Conservation (phyloP, 2,113 vertebrate species). For the Tragelaphus scriptus region DNA sequence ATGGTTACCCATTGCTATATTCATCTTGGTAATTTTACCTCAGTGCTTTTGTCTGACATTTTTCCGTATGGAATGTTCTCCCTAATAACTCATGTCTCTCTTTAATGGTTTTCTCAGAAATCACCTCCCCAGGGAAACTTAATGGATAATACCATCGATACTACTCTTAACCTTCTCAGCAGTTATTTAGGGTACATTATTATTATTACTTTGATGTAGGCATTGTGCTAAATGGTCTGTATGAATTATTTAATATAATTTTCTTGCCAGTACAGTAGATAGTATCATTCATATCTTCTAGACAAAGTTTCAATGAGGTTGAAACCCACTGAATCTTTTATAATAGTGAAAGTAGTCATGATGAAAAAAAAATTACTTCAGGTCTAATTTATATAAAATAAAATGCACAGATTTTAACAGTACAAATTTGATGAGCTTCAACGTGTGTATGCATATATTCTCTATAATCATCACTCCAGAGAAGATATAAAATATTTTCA, state of each 20-base stretch:
- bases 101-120: constrained; percentile 27
- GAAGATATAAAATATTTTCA: neutral
- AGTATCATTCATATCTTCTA: constrained; percentile 12
- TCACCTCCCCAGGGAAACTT: constrained; percentile 1
- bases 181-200: constrained; percentile 4
- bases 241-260: constrained; percentile 53
- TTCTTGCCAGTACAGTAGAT: neutral
- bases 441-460: neutral
- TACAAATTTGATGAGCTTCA: neutral
- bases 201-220: constrained; percentile 3
- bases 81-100: neutral
- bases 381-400: neutral
- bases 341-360: neutral
- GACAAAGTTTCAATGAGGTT: neutral
- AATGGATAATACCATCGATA: neutral
- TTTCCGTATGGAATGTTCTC: neutral
- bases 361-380: neutral
- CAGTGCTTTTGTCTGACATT: constrained; percentile 18
- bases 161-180: neutral
- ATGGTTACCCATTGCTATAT: neutral
- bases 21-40: neutral
- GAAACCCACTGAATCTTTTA: constrained; percentile 9
- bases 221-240: constrained; percentile 39
- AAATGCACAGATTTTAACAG: neutral
- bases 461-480: neutral